A percentile compares a stretch with the other conserved stretches of the same genome.
These are phyloP conservation scores for Myotis vivesi DNA, from an alignment of 2,797 vertebrate genomes.

Conservation along the genomic window DNA sequence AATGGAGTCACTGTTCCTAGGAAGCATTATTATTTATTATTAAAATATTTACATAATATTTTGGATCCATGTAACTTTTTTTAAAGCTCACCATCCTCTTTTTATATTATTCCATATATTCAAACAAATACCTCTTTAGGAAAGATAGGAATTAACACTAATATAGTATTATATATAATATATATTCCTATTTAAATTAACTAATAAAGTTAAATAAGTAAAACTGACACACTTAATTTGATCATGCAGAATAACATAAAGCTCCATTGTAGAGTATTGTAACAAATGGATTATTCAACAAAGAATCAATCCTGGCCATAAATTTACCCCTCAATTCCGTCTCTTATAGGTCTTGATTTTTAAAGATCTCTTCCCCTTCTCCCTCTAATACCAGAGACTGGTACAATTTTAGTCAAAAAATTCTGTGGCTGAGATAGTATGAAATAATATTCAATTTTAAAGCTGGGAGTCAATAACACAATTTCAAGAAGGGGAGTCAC, in stretches of 20 bases:
- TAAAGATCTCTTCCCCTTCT: not conserved
- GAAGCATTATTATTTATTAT: not conserved
- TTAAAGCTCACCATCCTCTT: not conserved
- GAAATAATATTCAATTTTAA: constrained; percentile 1
- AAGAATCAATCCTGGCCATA: not conserved
- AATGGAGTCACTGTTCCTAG: constrained; percentile 15
- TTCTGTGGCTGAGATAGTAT: not conserved
- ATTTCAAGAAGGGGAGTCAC: not conserved
- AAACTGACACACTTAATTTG: constrained; percentile 2
- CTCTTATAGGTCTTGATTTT: constrained; percentile 9
- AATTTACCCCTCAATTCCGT: not conserved
- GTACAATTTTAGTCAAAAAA: not conserved
- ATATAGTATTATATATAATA: not conserved
- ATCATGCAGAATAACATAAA: not conserved
- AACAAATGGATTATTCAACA: not conserved
- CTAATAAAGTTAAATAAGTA: constrained; percentile 22
- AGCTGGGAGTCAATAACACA: not conserved
- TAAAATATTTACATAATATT: not conserved
- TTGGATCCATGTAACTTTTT: not conserved
- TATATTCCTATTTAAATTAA: not conserved
- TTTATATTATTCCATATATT: not conserved
- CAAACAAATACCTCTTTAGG: constrained; percentile 7
- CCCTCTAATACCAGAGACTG: not conserved
- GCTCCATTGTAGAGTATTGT: not conserved
- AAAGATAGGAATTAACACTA: not conserved